Evolutionary conservation across 2,113 vertebrate species (phyloP).

Genomic region (Hippocampus guttulatus): DNA sequence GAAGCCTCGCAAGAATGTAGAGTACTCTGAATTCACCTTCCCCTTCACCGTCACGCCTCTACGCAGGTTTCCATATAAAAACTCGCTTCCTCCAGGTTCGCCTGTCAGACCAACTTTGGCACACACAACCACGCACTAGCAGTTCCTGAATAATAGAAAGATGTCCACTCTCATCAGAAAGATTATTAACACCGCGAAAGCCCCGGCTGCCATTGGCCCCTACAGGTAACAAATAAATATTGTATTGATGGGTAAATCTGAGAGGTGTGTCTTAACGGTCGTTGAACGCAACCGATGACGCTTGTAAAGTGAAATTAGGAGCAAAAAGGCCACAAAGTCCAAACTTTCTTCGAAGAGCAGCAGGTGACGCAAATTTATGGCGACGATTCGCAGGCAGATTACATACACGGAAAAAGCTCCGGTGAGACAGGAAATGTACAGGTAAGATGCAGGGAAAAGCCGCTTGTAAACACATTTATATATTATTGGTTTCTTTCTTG

Average conservation of each 20-base stretch:
- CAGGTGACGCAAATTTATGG: slow-evolving; percentile 43
- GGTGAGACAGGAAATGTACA: slow-evolving; percentile 71
- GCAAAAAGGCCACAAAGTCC: neutral
- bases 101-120: neutral
- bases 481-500: neutral
- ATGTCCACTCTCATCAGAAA: slow-evolving; percentile 50
- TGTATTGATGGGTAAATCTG: neutral
- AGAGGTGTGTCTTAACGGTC: slow-evolving; percentile 46
- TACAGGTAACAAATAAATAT: slow-evolving; percentile 59
- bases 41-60: too few relatives aligned
- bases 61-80: too few relatives aligned
- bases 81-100: too few relatives aligned
- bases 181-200: slow-evolving; percentile 52
- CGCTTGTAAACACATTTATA: neutral
- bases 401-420: slow-evolving; percentile 67
- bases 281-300: slow-evolving; percentile 15
- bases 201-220: slow-evolving; percentile 67
- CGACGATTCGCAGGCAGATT: slow-evolving; percentile 48
- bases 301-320: slow-evolving; percentile 8
- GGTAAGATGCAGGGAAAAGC: slow-evolving; percentile 46
- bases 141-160: neutral
- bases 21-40: too few relatives aligned
- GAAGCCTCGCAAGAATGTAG: too few relatives aligned
- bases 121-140: neutral
- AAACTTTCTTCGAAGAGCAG: neutral